phyloP scores from a whole-genome alignment of 2,113 vertebrate genomes.

The Periophthalmodon schlosseri region DNA sequence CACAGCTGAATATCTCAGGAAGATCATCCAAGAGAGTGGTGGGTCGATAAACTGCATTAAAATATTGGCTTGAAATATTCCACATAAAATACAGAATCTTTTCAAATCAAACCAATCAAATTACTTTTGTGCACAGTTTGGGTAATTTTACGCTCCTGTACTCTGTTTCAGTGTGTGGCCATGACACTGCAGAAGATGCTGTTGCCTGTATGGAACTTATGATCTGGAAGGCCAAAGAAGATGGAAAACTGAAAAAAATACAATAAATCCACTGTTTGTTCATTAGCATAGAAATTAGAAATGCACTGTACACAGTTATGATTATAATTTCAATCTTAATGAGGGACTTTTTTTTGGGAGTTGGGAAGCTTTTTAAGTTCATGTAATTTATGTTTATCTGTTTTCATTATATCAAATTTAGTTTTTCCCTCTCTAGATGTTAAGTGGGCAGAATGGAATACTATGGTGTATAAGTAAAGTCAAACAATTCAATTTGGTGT shows the following conservation, averaged over 20 bases:
- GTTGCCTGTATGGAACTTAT: conserved; percentile 83
- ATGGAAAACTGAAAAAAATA: conserved; percentile 76
- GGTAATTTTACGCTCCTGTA: background rate
- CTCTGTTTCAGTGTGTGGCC: conserved; percentile 71
- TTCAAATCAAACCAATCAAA: background rate
- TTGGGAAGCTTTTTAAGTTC: conserved; percentile 11
- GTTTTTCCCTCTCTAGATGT: conserved; percentile 14
- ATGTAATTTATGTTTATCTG: background rate
- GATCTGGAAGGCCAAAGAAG: conserved; percentile 81
- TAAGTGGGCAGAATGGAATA: background rate
- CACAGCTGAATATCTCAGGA: conserved; percentile 78
- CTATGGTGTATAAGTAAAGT: conserved; percentile 44
- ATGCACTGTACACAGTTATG: background rate
- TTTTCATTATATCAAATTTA: conserved; percentile 13
- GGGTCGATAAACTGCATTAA: conserved; percentile 55
- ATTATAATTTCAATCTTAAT: background rate
- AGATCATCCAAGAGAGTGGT: conserved; percentile 82
- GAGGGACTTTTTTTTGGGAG: background rate
- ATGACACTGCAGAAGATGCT: conserved; percentile 79
- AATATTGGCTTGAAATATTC: background rate
- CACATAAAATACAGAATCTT: background rate
- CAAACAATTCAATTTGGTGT: conserved; percentile 1
- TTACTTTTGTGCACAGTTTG: background rate
- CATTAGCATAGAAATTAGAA: background rate
- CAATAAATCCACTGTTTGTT: conserved; percentile 29